Percentiles rank a stretch among this genome's conserved stretches.
phyloP scores from a whole-genome alignment of 1,140 invertebrate genomes.

The Halyomorpha halys region DNA sequence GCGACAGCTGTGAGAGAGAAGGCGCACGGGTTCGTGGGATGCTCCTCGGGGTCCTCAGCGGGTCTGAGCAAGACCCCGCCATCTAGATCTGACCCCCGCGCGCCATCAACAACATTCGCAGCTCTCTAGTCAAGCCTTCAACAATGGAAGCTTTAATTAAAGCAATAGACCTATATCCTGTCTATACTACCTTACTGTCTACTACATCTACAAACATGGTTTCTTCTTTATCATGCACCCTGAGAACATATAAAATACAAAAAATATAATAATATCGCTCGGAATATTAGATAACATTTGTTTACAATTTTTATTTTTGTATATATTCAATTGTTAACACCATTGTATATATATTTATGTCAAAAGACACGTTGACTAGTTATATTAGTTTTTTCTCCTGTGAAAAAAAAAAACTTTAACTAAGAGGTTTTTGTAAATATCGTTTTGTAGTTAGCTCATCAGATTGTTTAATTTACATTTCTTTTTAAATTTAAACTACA shows the following conservation, averaged over 20 bases:
- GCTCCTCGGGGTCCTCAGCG: constrained; percentile 3
- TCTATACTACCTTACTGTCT: constrained; percentile 1
- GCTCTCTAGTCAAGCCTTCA: constrained; percentile 12
- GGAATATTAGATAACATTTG: constrained; percentile 22
- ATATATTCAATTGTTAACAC: constrained; percentile 23
- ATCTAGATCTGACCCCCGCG: constrained; percentile 4
- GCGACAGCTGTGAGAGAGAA: background rate
- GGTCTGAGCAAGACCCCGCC: constrained; percentile 10
- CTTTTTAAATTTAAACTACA: constrained; percentile 6
- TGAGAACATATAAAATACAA: constrained; percentile 11
- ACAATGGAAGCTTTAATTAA: constrained; percentile 12
- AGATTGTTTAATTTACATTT: constrained; percentile 17
- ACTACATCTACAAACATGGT: background rate
- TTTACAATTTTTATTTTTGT: constrained; percentile 20
- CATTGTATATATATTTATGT: constrained; percentile 24
- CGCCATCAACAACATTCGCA: constrained; percentile 4
- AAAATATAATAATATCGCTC: constrained; percentile 15
- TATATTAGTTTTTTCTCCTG: constrained; percentile 17
- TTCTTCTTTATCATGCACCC: constrained; percentile 12
- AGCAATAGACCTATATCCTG: constrained; percentile 14
- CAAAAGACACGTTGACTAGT: constrained; percentile 24
- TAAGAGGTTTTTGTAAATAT: constrained; percentile 17
- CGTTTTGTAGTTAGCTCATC: constrained; percentile 11
- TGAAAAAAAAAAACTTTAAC: background rate
- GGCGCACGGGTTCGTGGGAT: background rate